Conservation (phyloP, 2,888 invertebrate genomes). For the Andrena dorsata region DNA sequence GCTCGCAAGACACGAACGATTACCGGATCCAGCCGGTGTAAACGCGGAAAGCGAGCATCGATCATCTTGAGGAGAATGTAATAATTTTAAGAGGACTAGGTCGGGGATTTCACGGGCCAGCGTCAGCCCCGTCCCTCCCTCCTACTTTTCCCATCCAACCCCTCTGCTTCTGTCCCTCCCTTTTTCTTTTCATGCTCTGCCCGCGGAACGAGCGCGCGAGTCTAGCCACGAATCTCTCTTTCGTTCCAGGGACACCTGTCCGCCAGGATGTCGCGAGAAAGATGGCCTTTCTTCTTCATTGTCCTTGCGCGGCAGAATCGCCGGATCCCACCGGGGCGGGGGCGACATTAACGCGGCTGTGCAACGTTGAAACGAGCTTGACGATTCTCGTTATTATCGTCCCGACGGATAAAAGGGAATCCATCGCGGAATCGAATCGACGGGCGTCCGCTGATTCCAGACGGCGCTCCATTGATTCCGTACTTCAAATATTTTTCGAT, state of each 20-base stretch:
- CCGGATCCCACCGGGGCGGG: background rate
- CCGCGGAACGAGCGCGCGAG: constrained; percentile 5
- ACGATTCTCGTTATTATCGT: constrained; percentile 41
- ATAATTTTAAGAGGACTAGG: constrained; percentile 57
- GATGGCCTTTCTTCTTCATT: constrained; percentile 31
- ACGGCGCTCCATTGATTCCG: background rate
- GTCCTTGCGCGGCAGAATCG: constrained; percentile 33
- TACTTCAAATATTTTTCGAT: constrained; percentile 32
- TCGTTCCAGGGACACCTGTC: constrained; percentile 42
- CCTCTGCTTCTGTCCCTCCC: background rate
- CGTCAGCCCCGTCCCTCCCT: constrained; percentile 24
- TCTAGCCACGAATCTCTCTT: constrained; percentile 34
- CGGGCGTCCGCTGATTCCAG: background rate
- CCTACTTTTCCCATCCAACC: background rate
- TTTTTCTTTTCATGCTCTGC: background rate
- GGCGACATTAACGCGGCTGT: constrained; percentile 33
- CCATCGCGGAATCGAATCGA: constrained; percentile 25
- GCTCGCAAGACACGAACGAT: constrained; percentile 64
- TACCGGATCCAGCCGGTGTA: constrained; percentile 50
- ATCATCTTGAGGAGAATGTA: constrained; percentile 63
- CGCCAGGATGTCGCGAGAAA: constrained; percentile 31
- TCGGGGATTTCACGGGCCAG: constrained; percentile 36
- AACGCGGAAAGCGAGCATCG: constrained; percentile 62
- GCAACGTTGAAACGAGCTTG: constrained; percentile 18
- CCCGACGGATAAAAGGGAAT: background rate